Percentiles rank a stretch among this genome's conserved stretches.
These are phyloP conservation scores for Teleopsis dalmanni DNA, from an alignment of 1,140 invertebrate genomes.

Conservation along the genomic window DNA sequence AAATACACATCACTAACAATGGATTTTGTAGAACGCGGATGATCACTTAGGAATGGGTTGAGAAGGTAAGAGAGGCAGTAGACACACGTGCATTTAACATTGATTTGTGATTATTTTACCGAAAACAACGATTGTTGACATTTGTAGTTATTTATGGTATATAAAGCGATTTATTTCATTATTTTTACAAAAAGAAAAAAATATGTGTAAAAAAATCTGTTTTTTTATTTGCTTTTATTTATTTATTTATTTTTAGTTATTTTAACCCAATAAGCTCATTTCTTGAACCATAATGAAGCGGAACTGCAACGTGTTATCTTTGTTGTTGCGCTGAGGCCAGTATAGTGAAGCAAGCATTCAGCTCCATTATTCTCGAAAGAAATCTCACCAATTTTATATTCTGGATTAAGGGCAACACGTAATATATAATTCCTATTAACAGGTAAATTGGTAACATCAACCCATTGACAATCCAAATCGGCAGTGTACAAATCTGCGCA, in stretches of 20 bases:
- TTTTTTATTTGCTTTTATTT: background rate
- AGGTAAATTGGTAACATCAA: conserved; percentile 83
- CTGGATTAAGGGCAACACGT: conserved; percentile 72
- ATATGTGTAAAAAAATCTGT: background rate
- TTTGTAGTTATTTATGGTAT: no score
- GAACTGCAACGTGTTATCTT: conserved; percentile 64
- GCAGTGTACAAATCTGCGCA: conserved; percentile 89
- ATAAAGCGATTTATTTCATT: no score
- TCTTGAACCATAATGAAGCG: conserved; percentile 49
- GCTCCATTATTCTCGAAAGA: conserved; percentile 88
- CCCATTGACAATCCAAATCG: conserved; percentile 95
- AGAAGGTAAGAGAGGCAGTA: no score
- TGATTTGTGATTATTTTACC: no score
- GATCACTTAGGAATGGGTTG: no score
- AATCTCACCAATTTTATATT: conserved; percentile 74
- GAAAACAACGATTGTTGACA: no score
- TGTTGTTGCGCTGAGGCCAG: conserved; percentile 55
- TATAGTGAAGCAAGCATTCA: conserved; percentile 69
- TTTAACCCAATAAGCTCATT: background rate
- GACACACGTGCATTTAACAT: no score
- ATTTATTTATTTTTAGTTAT: background rate
- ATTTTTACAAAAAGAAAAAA: background rate
- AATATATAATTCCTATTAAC: conserved; percentile 73
- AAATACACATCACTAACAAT: no score
- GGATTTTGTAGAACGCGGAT: no score